A percentile compares a stretch with the other conserved stretches of the same genome.
Evolutionary conservation across 2,797 vertebrate species (phyloP).

Genomic region (Heteromormyrus szaboi): DNA sequence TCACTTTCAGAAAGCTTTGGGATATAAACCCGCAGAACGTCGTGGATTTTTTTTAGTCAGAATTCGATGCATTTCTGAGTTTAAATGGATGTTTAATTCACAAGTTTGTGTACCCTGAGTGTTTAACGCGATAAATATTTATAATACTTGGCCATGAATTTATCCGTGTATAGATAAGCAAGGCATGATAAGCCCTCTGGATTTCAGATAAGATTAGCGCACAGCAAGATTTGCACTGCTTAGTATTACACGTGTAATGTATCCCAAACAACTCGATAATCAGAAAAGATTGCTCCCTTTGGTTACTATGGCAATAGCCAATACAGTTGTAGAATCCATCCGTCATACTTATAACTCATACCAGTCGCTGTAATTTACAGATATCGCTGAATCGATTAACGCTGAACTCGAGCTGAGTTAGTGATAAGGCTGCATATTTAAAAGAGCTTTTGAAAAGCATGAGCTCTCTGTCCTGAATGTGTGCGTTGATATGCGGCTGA

Average conservation of each 20-base stretch:
- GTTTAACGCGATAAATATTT: not conserved
- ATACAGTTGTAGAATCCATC: not conserved
- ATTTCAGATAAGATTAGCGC: not conserved
- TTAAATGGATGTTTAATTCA: not conserved
- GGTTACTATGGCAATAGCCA: not conserved
- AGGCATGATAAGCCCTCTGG: not conserved
- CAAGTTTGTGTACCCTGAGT: not conserved
- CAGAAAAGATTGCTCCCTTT: not conserved
- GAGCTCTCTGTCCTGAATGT: not conserved
- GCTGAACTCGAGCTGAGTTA: not conserved
- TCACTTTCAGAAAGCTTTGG: not conserved
- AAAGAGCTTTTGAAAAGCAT: not conserved
- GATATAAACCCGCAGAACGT: not conserved
- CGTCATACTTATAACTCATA: not conserved
- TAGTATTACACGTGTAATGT: not conserved
- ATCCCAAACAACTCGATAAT: not conserved
- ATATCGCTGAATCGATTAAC: not conserved
- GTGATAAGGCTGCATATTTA: not conserved
- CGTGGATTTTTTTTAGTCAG: not conserved
- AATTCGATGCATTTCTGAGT: not conserved
- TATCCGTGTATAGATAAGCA: conserved; percentile 1
- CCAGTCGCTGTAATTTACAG: not conserved
- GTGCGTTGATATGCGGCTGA: not conserved
- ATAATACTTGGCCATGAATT: not conserved
- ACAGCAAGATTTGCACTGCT: not conserved